phyloP scores from a whole-genome alignment of 2,797 vertebrate species.

The Onychomys torridus region DNA sequence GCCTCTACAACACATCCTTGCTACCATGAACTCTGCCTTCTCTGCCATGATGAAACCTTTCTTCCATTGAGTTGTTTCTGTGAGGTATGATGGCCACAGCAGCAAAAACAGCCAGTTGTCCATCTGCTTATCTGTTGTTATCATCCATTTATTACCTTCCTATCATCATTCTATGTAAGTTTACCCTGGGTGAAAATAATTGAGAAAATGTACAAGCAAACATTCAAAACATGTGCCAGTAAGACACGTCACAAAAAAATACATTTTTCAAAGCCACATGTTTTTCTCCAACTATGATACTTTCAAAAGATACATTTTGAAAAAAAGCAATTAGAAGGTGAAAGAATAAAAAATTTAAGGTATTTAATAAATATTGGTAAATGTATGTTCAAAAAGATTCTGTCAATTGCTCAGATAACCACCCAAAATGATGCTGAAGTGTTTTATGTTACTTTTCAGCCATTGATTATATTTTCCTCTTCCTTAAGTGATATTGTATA shows the following conservation, averaged over 20 bases:
- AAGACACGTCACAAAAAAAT: neutral
- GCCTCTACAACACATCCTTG: neutral
- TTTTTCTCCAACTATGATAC: neutral
- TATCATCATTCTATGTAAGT: neutral
- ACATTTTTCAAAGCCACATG: neutral
- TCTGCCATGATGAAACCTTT: too few species aligned
- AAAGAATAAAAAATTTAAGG: neutral
- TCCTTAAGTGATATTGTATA: neutral
- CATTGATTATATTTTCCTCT: neutral
- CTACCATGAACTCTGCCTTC: neutral
- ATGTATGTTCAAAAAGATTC: neutral
- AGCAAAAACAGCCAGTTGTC: neutral
- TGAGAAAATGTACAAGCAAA: neutral
- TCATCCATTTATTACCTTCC: neutral
- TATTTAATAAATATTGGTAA: neutral
- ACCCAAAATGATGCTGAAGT: neutral
- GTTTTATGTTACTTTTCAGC: neutral
- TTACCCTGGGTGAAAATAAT: neutral
- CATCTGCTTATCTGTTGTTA: neutral
- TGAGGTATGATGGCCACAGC: neutral
- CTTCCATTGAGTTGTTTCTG: neutral
- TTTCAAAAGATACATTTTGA: conserved; percentile 10
- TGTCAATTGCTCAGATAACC: neutral
- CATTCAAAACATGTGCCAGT: neutral
- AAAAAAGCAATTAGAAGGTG: neutral